These are phyloP conservation scores for Lanius collurio DNA, from an alignment of 2,113 vertebrate species.

Conservation along the genomic window DNA sequence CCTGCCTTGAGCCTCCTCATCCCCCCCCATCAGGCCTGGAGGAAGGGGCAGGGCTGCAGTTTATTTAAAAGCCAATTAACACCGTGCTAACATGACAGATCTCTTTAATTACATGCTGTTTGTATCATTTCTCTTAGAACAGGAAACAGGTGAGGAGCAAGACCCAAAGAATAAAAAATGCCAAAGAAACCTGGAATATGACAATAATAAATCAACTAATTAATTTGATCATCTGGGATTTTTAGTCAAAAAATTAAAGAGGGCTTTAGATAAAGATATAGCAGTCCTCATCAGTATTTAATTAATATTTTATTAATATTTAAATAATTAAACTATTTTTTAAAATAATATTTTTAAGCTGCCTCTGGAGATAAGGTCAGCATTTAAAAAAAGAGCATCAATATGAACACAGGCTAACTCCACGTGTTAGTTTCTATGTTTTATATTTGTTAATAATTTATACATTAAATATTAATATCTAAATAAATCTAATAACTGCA, in stretches of 20 bases:
- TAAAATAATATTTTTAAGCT: background rate
- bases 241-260: background rate
- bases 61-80: background rate
- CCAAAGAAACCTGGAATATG: background rate
- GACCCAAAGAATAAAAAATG: background rate
- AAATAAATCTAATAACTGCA: background rate
- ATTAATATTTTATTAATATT: background rate
- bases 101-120: background rate
- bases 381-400: background rate
- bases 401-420: no score
- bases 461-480: background rate
- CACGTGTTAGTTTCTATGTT: background rate
- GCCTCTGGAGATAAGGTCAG: background rate
- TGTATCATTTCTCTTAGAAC: background rate
- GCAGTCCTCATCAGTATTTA: background rate
- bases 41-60: background rate
- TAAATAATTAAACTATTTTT: background rate
- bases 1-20: fast-evolving
- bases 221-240: background rate
- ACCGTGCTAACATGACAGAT: fast-evolving
- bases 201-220: background rate
- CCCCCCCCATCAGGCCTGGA: background rate
- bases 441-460: background rate
- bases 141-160: background rate
- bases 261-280: background rate